Evolutionary conservation across 2,888 invertebrate species (phyloP).

Genomic region (Drosophila paramelanica): DNA sequence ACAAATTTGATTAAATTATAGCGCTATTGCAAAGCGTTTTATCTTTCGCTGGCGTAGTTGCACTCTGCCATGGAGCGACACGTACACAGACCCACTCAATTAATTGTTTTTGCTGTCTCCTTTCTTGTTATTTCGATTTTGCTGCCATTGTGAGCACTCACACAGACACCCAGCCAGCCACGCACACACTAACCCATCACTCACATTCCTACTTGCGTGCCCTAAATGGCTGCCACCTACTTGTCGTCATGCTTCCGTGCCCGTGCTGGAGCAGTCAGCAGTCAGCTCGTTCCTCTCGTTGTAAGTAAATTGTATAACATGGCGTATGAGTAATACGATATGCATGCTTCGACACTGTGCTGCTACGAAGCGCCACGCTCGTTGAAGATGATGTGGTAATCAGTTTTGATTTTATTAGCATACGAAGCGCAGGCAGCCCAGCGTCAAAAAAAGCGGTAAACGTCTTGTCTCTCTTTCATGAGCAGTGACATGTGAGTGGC

Average conservation of each 20-base stretch:
- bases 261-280: conserved; percentile 47
- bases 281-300: conserved; percentile 71
- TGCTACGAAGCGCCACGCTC: conserved; percentile 30
- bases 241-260: conserved; percentile 51
- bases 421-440: conserved; percentile 24
- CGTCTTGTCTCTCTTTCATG: conserved; percentile 43
- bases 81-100: conserved; percentile 69
- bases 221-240: conserved; percentile 55
- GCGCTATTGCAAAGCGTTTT: conserved; percentile 79
- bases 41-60: conserved; percentile 69
- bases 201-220: conserved; percentile 38
- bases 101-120: conserved; percentile 70
- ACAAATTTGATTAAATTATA: conserved; percentile 81
- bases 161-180: conserved; percentile 29
- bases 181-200: conserved; percentile 22
- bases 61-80: conserved; percentile 55
- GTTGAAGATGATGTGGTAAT: conserved; percentile 77
- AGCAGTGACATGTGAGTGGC: conserved; percentile 22
- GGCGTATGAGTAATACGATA: conserved; percentile 79
- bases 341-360: conserved; percentile 66
- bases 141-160: conserved; percentile 43
- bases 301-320: conserved; percentile 78
- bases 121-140: conserved; percentile 39
- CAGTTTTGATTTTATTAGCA: conserved; percentile 81
- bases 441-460: conserved; percentile 43